Conservation (phyloP, 2,113 vertebrate genomes). For the Toxostoma redivivum region DNA sequence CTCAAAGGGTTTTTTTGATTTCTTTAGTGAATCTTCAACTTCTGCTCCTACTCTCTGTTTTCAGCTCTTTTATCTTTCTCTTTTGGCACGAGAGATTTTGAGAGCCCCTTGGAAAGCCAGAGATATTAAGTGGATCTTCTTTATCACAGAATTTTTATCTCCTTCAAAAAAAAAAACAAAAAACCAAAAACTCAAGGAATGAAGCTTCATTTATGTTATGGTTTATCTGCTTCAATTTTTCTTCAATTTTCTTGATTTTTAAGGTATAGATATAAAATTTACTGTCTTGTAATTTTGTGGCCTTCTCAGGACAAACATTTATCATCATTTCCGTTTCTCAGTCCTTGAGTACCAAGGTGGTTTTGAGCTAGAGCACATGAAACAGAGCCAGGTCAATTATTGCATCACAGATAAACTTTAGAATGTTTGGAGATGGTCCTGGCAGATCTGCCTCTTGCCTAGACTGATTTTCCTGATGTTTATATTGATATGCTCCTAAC, state of each 20-base stretch:
- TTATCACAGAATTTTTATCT: neutral
- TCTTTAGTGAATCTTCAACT: neutral
- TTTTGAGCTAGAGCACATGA: neutral
- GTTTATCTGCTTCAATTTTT: neutral
- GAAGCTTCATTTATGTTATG: neutral
- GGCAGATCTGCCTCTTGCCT: neutral
- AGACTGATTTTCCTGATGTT: neutral
- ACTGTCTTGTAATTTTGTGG: neutral
- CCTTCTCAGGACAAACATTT: neutral
- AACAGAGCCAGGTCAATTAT: neutral
- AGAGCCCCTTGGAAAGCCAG: neutral
- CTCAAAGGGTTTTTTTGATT: neutral
- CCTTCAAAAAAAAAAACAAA: neutral
- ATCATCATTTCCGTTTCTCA: neutral
- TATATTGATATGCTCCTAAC: neutral
- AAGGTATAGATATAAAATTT: neutral
- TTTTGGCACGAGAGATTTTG: neutral
- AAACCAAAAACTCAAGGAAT: no score
- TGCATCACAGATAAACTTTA: neutral
- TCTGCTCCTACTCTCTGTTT: neutral
- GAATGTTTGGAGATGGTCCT: neutral
- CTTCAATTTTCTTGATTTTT: neutral
- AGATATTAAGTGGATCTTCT: neutral
- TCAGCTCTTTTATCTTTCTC: neutral
- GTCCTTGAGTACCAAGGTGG: neutral